phyloP scores from a whole-genome alignment of 2,888 invertebrate species.

The Phanerotoma sp. region DNA sequence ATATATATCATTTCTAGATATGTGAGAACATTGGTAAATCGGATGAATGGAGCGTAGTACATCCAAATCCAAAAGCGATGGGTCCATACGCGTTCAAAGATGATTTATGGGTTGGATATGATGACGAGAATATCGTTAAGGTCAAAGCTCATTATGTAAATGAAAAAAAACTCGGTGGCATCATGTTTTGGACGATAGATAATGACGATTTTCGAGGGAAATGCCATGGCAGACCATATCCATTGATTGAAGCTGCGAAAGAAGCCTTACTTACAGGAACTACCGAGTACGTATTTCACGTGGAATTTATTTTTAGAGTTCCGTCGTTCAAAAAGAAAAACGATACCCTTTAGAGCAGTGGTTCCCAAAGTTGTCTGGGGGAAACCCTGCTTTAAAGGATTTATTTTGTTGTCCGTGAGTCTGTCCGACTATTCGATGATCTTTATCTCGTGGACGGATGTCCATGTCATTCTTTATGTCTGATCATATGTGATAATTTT shows the following conservation, averaged over 20 bases:
- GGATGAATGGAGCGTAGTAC: conserved; percentile 80
- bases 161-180: conserved; percentile 82
- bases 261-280: conserved; percentile 72
- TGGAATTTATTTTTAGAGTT: too few relatives aligned
- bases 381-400: too few relatives aligned
- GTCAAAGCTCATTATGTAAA: conserved; percentile 85
- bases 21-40: conserved; percentile 77
- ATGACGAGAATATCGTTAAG: conserved; percentile 80
- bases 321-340: too few relatives aligned
- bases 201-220: conserved; percentile 93
- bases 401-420: too few relatives aligned
- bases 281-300: conserved; percentile 63
- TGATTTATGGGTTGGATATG: conserved; percentile 94
- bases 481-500: too few relatives aligned
- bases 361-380: too few relatives aligned
- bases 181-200: conserved; percentile 93
- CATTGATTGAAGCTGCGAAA: conserved; percentile 88
- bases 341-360: too few relatives aligned
- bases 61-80: conserved; percentile 79
- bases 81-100: conserved; percentile 86
- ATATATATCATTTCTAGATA: conserved; percentile 63
- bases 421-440: too few relatives aligned
- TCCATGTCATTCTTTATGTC: too few relatives aligned
- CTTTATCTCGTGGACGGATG: too few relatives aligned
- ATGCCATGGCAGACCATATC: conserved; percentile 84